These are phyloP conservation scores for Halesus radiatus DNA, from an alignment of 1,140 invertebrate species.

Conservation along the genomic window DNA sequence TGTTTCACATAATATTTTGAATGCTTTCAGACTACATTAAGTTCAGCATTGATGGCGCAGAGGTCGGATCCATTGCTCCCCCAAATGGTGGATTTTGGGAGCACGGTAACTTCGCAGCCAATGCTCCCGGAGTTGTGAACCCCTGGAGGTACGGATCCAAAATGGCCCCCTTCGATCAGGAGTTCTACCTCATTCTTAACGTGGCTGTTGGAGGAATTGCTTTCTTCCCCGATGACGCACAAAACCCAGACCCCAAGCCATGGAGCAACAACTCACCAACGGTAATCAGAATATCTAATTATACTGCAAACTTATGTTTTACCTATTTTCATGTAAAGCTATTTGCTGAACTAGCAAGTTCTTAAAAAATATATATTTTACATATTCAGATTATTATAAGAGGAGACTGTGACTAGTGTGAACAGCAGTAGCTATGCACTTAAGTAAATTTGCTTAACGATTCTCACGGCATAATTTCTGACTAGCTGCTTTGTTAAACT, in stretches of 20 bases:
- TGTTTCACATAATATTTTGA: too few relatives aligned
- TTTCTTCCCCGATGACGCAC: constrained; percentile 71
- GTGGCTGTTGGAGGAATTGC: constrained; percentile 76
- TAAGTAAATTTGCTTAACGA: too few relatives aligned
- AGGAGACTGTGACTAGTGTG: too few relatives aligned
- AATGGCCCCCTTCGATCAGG: constrained; percentile 70
- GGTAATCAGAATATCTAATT: constrained; percentile 59
- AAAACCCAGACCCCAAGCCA: constrained; percentile 70
- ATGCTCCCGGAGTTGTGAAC: constrained; percentile 60
- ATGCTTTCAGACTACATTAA: constrained; percentile 63
- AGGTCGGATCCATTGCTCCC: constrained; percentile 62
- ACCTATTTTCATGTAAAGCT: too few relatives aligned
- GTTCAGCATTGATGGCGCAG: constrained; percentile 67
- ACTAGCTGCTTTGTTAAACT: too few relatives aligned
- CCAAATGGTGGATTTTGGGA: constrained; percentile 65
- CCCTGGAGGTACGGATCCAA: constrained; percentile 67
- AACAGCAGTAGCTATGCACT: too few relatives aligned
- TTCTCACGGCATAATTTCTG: too few relatives aligned
- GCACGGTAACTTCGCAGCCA: constrained; percentile 61
- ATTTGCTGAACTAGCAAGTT: too few relatives aligned
- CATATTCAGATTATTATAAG: too few relatives aligned
- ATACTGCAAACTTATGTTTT: too few relatives aligned
- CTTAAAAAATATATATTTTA: too few relatives aligned
- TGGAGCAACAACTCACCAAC: constrained; percentile 71
- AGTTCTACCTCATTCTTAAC: constrained; percentile 79